Evolutionary conservation across 2,113 vertebrate genomes (phyloP), one percentile per base, ranked within the genome.

Genomic region (Junco hyemalis): DNA sequence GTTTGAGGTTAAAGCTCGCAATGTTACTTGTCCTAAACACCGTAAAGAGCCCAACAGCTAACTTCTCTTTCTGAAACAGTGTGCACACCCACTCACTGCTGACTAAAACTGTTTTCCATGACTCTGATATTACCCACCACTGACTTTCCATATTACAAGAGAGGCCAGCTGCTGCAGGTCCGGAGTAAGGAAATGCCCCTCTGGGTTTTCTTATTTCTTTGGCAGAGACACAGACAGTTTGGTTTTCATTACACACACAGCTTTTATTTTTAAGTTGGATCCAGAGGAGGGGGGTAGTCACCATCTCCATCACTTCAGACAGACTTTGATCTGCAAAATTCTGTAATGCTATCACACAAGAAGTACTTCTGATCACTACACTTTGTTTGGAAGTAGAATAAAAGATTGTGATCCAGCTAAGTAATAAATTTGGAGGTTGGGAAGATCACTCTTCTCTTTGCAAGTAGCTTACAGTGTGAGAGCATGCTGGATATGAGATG

Each of bases 121-220:
- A 77, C 47, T 54, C 9, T 36, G 6, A 3, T 54, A 48, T 61
- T 81, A 68, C 44, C 29, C 64, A 33, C 47, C 33, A n/a, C n/a
- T 64, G 70, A 79, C 51, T 83, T 23, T 60, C 42, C 56, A 23
- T n/a, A 33, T 35, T 56, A 45, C n/a, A 70, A 40, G 40, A 72
- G 74, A 87, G 14, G 23, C 51, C 83, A 83, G 44, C 54, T 89
- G 88, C 50, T 10, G 1, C 66, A 68, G 50, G 45, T 63, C 81
- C 20, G 38, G 48, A 40, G 51, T 29, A 85, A 95, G 71, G 81
- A 96, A 95, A 94, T 82, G 54, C 63, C 77, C 23, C 86, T 95
- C 74, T 65, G 54, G 38, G 45, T 57, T 91, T 86, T 83, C 40
- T 48, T 88, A 70, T 61, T 94, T 85, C 54, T 82, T 69, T 94